Base-by-base conservation (phyloP, 2,113 vertebrate species). In the Menura novaehollandiae region DNA sequence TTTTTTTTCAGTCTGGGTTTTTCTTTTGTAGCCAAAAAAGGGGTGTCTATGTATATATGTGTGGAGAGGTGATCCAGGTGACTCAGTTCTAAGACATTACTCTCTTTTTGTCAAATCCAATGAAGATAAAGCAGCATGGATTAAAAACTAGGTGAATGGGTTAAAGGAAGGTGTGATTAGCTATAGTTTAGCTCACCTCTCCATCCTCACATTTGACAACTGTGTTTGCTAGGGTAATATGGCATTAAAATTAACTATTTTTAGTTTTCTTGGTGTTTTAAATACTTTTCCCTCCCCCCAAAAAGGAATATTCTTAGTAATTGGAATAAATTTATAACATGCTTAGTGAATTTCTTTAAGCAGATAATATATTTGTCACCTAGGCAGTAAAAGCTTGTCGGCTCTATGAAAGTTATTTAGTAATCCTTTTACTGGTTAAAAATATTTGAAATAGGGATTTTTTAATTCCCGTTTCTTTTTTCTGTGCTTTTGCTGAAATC, bases 31-130 rank as follows among this genome's bases (percentile, higher is more conserved):
- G n/a, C 5, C 28, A 44, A 17, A 76, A 78, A 41, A 15, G 9
- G 7, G 1, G 1, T 56, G 7, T 32, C 2, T 47, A 1, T 59
- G 4, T 68, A 20, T 59, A 3, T 56, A 13, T 74, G 3, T 67
- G 23, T 67, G 33, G n/a, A 77, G 60, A 67, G 15, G 39, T 71
- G 30, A 53, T 79, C 56, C 41, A 49, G 24, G 15, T 85, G 59
- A 62, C 41, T 37, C 15, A 28, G 2, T 69, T 86, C 22, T 80
- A 59, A 67, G 16, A 67, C 93, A 67, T 67, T 1, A 44, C 8
- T 85, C 39, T 58, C 4, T 63, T 68, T 62, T 82, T 90, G 14
- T 32, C 22, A 64, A 79, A 82, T 78, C 27, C 11, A 90, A 2
- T 71, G 47, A 55, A 62, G 17, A 43, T 15, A 74, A 80, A 83